Evolutionary conservation across 2,797 vertebrate genomes (phyloP).

Genomic region (Clarias platycephalus): DNA sequence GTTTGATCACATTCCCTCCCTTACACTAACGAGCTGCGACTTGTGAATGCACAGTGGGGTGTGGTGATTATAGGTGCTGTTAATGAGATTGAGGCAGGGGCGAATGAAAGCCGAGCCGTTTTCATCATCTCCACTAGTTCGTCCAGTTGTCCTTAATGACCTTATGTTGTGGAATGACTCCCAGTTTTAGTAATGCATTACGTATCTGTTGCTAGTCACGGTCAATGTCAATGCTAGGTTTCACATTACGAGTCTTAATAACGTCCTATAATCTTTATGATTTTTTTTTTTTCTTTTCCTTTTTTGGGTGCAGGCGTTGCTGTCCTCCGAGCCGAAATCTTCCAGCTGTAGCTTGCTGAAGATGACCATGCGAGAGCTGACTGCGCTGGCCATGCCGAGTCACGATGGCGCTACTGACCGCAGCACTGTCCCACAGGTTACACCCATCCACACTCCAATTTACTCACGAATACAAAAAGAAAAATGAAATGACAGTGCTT

Average conservation of each 20-base stretch:
- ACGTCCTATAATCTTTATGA: background rate
- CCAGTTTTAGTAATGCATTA: background rate
- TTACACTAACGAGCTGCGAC: background rate
- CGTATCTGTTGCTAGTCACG: background rate
- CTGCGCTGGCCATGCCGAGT: constrained; percentile 77
- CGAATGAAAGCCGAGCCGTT: background rate
- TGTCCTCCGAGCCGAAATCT: constrained; percentile 91
- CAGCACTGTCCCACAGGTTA: constrained; percentile 88
- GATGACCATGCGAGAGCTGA: constrained; percentile 88
- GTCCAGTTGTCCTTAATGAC: background rate
- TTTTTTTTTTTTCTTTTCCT: background rate
- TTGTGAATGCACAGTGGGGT: background rate
- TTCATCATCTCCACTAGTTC: background rate
- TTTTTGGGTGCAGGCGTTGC: constrained; percentile 77
- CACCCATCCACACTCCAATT: background rate
- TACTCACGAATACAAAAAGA: background rate
- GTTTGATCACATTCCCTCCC: background rate
- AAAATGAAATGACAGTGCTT: background rate
- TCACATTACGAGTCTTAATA: background rate
- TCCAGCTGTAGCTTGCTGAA: constrained; percentile 87
- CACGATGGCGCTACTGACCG: constrained; percentile 61
- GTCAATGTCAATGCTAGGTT: background rate
- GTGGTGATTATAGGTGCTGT: background rate
- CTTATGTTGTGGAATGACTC: background rate
- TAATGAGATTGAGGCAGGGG: background rate